A percentile compares a stretch with the other conserved stretches of the same genome.
Evolutionary conservation across 2,888 invertebrate species (phyloP).

Genomic region (Lasioglossum zephyrum): DNA sequence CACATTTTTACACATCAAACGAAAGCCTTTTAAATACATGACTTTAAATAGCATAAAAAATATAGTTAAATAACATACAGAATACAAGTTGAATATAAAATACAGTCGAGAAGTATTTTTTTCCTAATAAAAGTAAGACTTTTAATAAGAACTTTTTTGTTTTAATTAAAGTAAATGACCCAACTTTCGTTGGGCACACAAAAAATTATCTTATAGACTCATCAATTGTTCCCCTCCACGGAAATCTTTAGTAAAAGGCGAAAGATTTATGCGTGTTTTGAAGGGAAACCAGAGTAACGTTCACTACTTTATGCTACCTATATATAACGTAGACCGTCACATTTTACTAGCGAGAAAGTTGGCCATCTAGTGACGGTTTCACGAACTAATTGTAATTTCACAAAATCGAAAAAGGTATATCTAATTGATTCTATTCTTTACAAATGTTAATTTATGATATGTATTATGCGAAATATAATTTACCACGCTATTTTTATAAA

Average conservation of each 20-base stretch:
- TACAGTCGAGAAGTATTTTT: no score
- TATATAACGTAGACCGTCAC: not conserved
- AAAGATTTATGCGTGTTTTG: constrained; percentile 84
- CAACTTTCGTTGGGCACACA: constrained; percentile 74
- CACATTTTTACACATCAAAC: no score
- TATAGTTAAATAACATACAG: no score
- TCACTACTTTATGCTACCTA: accelerated
- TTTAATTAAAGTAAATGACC: constrained; percentile 60
- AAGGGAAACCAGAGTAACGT: constrained; percentile 82
- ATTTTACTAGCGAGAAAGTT: constrained; percentile 17
- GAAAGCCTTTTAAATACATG: no score
- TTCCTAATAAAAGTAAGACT: no score
- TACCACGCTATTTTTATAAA: not conserved
- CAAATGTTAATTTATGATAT: not conserved
- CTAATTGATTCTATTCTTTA: not conserved
- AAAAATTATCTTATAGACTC: constrained; percentile 81
- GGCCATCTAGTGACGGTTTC: not conserved
- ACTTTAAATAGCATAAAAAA: no score
- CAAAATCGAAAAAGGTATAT: no score
- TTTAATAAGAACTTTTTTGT: not conserved
- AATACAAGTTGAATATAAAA: no score
- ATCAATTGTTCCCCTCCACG: constrained; percentile 82
- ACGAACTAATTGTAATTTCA: not conserved
- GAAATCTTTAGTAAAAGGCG: constrained; percentile 85
- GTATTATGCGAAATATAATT: not conserved